Percentiles rank a stretch among this genome's conserved stretches.
phyloP scores from a whole-genome alignment of 2,888 invertebrate species.

The Psylliodes chrysocephalus region DNA sequence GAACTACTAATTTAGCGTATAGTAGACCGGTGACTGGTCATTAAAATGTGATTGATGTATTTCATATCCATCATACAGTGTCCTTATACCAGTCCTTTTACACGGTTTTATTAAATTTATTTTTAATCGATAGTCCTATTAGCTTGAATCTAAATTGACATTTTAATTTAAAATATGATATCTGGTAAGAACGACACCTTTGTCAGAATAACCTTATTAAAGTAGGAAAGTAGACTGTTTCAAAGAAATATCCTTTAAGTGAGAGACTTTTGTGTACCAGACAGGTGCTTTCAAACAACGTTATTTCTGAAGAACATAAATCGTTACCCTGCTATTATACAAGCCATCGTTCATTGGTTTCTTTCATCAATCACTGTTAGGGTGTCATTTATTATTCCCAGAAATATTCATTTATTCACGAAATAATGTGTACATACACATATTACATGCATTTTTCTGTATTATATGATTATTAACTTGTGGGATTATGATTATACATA shows the following conservation, averaged over 20 bases:
- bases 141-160: too few species aligned
- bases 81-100: too few species aligned
- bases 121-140: too few species aligned
- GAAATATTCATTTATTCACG: not conserved
- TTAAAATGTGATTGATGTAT: too few species aligned
- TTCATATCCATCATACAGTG: too few species aligned
- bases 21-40: too few species aligned
- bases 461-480: too few species aligned
- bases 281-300: not conserved
- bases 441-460: not conserved
- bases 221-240: not conserved
- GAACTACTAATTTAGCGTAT: too few species aligned
- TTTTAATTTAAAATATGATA: too few species aligned
- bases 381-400: not conserved
- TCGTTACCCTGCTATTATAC: not conserved
- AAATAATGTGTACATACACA: not conserved
- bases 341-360: not conserved
- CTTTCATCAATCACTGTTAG: not conserved
- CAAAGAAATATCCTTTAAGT: not conserved
- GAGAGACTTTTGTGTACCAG: not conserved
- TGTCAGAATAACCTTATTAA: not conserved
- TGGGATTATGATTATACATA: too few species aligned
- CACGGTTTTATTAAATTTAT: too few species aligned
- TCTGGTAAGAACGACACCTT: too few species aligned
- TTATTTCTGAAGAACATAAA: not conserved